Conservation (phyloP, 2,888 invertebrate genomes). For the Patella pellucida region DNA sequence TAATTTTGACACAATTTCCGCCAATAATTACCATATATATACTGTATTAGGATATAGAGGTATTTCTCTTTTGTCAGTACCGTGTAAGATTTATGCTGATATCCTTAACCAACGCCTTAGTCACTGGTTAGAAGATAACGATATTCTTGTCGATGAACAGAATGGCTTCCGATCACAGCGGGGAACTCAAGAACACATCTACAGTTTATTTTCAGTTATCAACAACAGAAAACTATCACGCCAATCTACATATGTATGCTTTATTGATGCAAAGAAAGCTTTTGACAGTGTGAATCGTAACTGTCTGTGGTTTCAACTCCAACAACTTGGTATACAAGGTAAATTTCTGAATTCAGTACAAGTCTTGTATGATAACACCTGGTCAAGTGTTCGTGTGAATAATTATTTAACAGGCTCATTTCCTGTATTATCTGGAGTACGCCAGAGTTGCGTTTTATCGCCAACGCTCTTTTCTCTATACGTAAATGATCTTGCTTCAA, state of each 20-base stretch:
- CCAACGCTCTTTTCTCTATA: constrained; percentile 24
- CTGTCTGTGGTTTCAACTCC: constrained; percentile 23
- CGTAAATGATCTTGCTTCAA: constrained; percentile 24
- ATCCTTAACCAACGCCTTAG: constrained; percentile 21
- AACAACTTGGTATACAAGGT: constrained; percentile 17
- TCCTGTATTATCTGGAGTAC: too few species aligned
- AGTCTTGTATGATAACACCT: constrained; percentile 16
- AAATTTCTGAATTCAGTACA: constrained; percentile 27
- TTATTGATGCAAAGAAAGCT: constrained; percentile 15
- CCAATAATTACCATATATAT: too few species aligned
- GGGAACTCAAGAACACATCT: constrained; percentile 28
- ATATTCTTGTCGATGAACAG: constrained; percentile 25
- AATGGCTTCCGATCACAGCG: constrained; percentile 30
- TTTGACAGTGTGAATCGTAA: constrained; percentile 20
- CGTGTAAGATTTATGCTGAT: background rate
- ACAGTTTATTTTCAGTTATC: constrained; percentile 20
- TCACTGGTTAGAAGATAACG: constrained; percentile 21
- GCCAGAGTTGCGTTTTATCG: too few species aligned
- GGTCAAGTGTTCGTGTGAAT: background rate
- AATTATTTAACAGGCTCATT: background rate
- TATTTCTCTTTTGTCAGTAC: constrained; percentile 14
- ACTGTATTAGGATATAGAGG: constrained; percentile 20
- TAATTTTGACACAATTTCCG: too few species aligned
- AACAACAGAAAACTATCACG: constrained; percentile 15
- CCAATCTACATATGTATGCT: constrained; percentile 22